Percentiles rank a stretch among this genome's conserved stretches.
These are phyloP conservation scores for Archaeoteleia sp. DNA, from an alignment of 2,888 invertebrate species.

Conservation along the genomic window DNA sequence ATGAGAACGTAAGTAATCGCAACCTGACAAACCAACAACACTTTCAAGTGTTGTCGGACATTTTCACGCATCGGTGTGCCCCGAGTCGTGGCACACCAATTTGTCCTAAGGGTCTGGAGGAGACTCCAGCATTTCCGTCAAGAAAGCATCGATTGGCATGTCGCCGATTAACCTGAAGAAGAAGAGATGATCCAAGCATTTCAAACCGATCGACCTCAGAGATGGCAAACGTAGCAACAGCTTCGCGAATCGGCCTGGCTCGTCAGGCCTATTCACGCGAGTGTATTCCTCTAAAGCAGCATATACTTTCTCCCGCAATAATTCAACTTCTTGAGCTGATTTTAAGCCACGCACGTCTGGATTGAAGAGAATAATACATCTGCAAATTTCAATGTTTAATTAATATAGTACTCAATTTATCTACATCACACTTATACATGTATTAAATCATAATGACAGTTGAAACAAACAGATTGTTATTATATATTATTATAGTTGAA, in stretches of 20 bases:
- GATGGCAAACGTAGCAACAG: conserved; percentile 92
- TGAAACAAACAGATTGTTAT: too few relatives aligned
- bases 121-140: conserved; percentile 87
- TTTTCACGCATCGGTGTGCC: conserved; percentile 68
- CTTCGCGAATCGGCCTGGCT: conserved; percentile 97
- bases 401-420: conserved; percentile 2
- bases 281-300: conserved; percentile 97
- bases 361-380: conserved; percentile 95
- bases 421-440: neutral
- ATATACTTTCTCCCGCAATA: conserved; percentile 95
- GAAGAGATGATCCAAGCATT: conserved; percentile 95
- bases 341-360: conserved; percentile 95
- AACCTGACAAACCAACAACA: conserved; percentile 48
- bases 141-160: conserved; percentile 88
- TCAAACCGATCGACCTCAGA: conserved; percentile 92
- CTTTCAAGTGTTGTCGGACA: conserved; percentile 43
- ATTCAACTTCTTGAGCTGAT: conserved; percentile 87
- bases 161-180: conserved; percentile 95
- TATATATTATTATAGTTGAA: too few relatives aligned
- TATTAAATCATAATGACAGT: conserved; percentile 4
- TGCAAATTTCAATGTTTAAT: conserved; percentile 24
- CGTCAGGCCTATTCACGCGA: conserved; percentile 88
- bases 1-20: conserved; percentile 46
- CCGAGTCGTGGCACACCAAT: conserved; percentile 67
- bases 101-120: conserved; percentile 72